Evolutionary conservation across 2,113 vertebrate species (phyloP).

Genomic region (Rhinopomastus cyanomelas): DNA sequence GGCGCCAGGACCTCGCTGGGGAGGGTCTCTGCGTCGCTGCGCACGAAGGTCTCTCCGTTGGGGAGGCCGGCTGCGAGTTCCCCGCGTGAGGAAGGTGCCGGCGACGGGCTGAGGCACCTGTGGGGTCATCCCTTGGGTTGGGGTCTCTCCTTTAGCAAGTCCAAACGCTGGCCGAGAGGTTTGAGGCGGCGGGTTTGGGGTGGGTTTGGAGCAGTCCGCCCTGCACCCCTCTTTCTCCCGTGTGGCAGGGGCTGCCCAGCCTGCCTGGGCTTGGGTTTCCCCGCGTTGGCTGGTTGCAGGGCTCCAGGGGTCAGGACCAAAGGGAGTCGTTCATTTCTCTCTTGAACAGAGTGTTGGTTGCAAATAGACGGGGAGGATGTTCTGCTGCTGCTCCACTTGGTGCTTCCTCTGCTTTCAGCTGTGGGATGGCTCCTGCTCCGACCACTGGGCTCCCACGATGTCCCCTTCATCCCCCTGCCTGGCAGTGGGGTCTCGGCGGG

Average conservation of each 20-base stretch:
- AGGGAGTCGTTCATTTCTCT: neutral
- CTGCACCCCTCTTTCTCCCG: neutral
- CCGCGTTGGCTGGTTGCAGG: neutral
- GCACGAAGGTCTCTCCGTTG: constrained; percentile 45
- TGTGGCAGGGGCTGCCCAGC: neutral
- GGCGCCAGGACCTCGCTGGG: constrained; percentile 2
- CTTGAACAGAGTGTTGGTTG: neutral
- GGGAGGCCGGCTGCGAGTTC: neutral
- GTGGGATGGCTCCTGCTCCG: neutral
- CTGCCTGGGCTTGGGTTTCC: neutral
- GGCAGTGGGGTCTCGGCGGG: neutral
- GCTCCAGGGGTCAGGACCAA: neutral
- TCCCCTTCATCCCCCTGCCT: neutral
- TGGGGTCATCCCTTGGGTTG: too few relatives aligned
- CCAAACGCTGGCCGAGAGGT: neutral
- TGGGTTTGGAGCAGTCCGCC: neutral
- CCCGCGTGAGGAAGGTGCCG: neutral
- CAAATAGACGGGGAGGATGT: neutral
- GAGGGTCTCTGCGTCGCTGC: constrained; percentile 41
- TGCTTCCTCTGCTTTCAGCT: neutral
- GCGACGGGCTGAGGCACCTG: neutral
- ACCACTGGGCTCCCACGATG: accelerated
- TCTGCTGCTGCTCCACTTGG: neutral
- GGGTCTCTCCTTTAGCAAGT: neutral
- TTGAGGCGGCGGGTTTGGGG: too few relatives aligned